Evolutionary conservation across 1,140 invertebrate genomes (phyloP), one percentile per base, ranked within the genome.

Genomic region (Phortica variegata): DNA sequence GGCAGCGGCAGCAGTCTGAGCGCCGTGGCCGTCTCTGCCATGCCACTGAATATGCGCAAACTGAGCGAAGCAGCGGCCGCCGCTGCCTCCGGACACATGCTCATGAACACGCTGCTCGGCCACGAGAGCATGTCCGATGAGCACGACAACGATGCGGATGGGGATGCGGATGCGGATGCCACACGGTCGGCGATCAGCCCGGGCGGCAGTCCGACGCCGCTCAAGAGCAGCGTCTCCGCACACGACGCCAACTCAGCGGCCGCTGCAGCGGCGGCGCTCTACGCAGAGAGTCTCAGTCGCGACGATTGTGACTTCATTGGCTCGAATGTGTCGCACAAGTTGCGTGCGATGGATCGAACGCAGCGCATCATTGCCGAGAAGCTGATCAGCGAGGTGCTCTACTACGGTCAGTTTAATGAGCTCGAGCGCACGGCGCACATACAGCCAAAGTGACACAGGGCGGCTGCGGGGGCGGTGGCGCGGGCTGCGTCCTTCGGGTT

Each of bases 291-390:
- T 38, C 45, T 73, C 19, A 58, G 54, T 32, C 53, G 65, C 0
- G 71, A 74, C 17, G 71, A 74, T 23, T 74, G 63, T 37, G 71
- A 74, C 33, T 74, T 74, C 21, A 54, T 78, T 3, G 77, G 76
- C 0, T 77, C 69, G 52, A 77, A 75, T 54, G 73, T 78, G 16
- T 73, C 76, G 2, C 50, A 75, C 23, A 77, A 77, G 39, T 52
- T 78, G 20, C 58, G 77, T 5, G 65, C 69, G 3, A 78, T 79
- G 77, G 59, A 70, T 42, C 65, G 72, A 1, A 71, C 76, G 6
- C 77, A 79, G 38, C 51, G 75, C 31, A 73, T 63, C 39, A 77
- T 77, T 44, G 77, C 77, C 18, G 73, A 77, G 55, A 77, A 76
- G 46, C 59, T 79, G 2, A 77, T 79, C 33, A 66, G 73, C 20